Evolutionary conservation across 2,113 vertebrate genomes (phyloP).

Genomic region (Nematolebias whitei): DNA sequence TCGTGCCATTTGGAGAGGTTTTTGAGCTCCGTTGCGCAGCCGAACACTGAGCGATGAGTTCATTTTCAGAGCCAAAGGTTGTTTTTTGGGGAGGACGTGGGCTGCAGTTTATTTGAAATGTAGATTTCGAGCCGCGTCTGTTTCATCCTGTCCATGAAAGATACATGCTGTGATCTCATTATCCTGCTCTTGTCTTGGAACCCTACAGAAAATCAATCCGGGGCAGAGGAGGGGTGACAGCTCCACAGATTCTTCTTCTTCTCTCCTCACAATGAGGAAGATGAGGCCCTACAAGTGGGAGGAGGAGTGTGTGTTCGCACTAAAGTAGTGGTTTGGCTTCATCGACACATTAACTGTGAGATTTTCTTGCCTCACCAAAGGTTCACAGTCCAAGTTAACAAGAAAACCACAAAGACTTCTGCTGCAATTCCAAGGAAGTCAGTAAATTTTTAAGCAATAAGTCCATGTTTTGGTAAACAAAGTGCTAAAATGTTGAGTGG

Average conservation of each 20-base stretch:
- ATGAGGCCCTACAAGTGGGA: conserved; percentile 55
- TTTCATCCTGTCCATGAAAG: conserved; percentile 69
- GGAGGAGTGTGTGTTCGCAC: conserved; percentile 28
- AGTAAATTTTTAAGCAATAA: no score
- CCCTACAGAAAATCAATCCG: conserved; percentile 58
- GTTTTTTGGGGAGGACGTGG: conserved; percentile 24
- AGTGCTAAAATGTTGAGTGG: no score
- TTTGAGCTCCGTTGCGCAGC: conserved; percentile 17
- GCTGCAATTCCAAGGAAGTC: no score
- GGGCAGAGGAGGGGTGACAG: conserved; percentile 48
- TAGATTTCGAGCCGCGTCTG: conserved; percentile 50
- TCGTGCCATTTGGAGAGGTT: conserved; percentile 15
- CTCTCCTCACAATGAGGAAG: conserved; percentile 35
- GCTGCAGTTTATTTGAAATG: conserved; percentile 62
- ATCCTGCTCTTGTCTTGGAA: conserved; percentile 52
- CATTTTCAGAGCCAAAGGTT: conserved; percentile 30
- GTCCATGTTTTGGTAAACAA: no score
- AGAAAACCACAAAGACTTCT: no score
- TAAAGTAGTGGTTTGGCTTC: conserved; percentile 5
- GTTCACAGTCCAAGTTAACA: no score
- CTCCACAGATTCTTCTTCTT: conserved; percentile 49
- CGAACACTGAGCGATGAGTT: conserved; percentile 41
- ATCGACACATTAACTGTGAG: conserved; percentile 11
- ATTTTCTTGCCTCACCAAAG: no score
- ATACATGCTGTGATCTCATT: conserved; percentile 70